phyloP scores from a whole-genome alignment of 1,140 invertebrate species.

The Brachionus plicatilis region DNA sequence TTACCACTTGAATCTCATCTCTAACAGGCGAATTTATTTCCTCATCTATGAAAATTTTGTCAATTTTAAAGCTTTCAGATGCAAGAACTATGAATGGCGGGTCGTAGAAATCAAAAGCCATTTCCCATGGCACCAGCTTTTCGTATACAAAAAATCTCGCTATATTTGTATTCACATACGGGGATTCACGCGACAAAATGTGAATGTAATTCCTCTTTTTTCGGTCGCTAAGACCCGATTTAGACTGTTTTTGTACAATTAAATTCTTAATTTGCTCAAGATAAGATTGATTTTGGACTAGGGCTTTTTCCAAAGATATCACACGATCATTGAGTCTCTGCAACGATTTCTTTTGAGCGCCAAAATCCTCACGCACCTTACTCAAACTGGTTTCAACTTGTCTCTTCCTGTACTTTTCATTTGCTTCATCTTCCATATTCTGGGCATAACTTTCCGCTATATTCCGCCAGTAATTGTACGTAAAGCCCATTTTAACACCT shows the following conservation, averaged over 20 bases:
- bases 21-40: constrained; percentile 34
- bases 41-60: constrained; percentile 29
- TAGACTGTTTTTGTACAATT: constrained; percentile 27
- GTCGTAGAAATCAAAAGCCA: constrained; percentile 38
- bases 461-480: constrained; percentile 29
- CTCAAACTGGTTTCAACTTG: constrained; percentile 25
- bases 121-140: constrained; percentile 28
- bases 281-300: constrained; percentile 9
- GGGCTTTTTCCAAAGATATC: constrained; percentile 18
- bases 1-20: not conserved
- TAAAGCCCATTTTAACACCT: not conserved
- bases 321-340: constrained; percentile 31
- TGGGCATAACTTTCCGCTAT: constrained; percentile 13
- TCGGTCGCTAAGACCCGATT: not conserved
- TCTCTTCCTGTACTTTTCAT: not conserved
- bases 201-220: constrained; percentile 37
- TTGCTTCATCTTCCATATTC: constrained; percentile 11
- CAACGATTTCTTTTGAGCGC: constrained; percentile 3
- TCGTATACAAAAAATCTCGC: constrained; percentile 19
- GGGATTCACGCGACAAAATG: constrained; percentile 35
- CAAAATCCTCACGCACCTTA: constrained; percentile 31
- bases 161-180: constrained; percentile 9
- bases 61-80: constrained; percentile 2
- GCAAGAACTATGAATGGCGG: constrained; percentile 20
- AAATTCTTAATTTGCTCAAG: constrained; percentile 39